Evolutionary conservation across 2,113 vertebrate genomes (phyloP).

Genomic region (Mystacornis crossleyi): DNA sequence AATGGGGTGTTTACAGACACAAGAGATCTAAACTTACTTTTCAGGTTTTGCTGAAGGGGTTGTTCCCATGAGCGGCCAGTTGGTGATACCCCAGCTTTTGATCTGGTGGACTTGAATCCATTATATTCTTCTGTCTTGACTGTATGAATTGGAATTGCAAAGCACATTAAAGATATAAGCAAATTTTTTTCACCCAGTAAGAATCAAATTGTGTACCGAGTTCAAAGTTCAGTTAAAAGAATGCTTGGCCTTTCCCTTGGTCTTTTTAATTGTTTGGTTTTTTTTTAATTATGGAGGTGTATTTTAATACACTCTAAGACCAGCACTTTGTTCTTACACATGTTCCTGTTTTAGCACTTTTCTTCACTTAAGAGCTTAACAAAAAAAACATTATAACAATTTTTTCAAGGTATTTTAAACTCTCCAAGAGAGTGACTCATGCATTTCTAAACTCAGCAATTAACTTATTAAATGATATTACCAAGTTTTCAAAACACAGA

Average conservation of each 20-base stretch:
- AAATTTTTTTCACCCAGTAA: neutral
- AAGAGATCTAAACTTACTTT: neutral
- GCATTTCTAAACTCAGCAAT: neutral
- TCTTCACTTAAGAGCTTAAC: neutral
- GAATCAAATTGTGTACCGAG: accelerated
- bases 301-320: neutral
- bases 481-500: neutral
- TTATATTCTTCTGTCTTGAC: neutral
- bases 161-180: neutral
- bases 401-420: neutral
- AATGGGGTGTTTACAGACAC: neutral
- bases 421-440: neutral
- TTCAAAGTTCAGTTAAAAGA: neutral
- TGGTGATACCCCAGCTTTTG: neutral
- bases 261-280: neutral
- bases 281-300: neutral
- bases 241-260: neutral
- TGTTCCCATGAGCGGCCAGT: neutral
- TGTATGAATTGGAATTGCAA: neutral
- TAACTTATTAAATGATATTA: neutral
- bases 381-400: neutral
- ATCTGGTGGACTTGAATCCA: neutral
- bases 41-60: neutral
- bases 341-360: neutral
- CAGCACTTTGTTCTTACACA: neutral